Evolutionary conservation across 2,888 invertebrate genomes (phyloP), one percentile per base, ranked within the genome.

Genomic region (Luperina testacea): DNA sequence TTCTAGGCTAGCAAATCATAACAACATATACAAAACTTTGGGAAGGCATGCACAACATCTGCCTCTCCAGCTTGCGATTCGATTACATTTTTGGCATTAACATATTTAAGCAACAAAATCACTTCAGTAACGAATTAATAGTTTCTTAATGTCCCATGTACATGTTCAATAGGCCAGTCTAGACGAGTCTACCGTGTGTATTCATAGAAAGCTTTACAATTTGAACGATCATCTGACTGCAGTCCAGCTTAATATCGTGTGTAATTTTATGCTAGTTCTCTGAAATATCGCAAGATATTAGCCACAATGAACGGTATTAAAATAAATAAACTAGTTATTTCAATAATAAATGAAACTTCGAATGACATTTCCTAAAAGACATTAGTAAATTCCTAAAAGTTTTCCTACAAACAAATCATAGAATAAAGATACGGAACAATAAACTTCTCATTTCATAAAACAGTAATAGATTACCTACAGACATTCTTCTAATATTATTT

Each of bases 71-170:
- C 53, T 53, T 20, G 53, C 53, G 8, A 53, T 53, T 53, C 7
- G 7, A 53, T 8, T 53, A 20, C 20, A 24, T 53, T 24, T 53
- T 53, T 53, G 24, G 53, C 20, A 53, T 53, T 45, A 15, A 15
- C 32, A 2, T n/a, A 38, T 57, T 65, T 32, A 53, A n/a, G 20
- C n/a, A 4, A 20, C 9, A 57, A 57, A 78, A 17, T 67, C n/a
- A n/a, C 38, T 48, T 32, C 32, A 7, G n/a, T 57, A 57, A 77
- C 38, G 4, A 65, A 20, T 57, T 48, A 17, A 64, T 64, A 78
- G 20, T 78, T 53, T 45, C 2, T 0, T 32, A 65, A 13, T n/a
- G 13, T 45, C 2, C 1, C 13, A n/a, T 53, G 2, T 15, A 15
- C n/a, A 65, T 57, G 32, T 65, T 65, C 20, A 32, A 77, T 65